phyloP scores from a whole-genome alignment of 2,888 invertebrate species.

The Phania funesta region DNA sequence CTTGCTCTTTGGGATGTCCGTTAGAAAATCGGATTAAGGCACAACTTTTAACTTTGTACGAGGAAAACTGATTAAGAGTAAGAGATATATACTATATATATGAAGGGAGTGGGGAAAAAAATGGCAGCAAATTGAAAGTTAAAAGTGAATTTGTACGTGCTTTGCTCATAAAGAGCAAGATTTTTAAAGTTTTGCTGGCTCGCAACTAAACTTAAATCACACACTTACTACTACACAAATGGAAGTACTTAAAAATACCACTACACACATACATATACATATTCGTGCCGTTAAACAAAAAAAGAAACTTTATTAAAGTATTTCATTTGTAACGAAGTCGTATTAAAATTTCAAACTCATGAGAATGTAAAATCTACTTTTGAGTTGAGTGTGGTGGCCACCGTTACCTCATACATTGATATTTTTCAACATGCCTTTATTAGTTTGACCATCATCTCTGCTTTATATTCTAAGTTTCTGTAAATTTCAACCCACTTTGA shows the following conservation, averaged over 20 bases:
- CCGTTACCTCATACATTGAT: conserved; percentile 19
- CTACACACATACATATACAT: too few species aligned
- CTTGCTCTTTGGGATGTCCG: conserved; percentile 49
- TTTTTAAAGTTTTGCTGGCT: conserved; percentile 49
- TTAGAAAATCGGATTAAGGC: conserved; percentile 66
- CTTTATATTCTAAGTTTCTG: background rate
- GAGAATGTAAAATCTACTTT: conserved; percentile 46
- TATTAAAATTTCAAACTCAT: conserved; percentile 56
- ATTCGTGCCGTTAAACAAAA: background rate
- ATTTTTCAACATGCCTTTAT: conserved; percentile 49
- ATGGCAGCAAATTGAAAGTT: conserved; percentile 64
- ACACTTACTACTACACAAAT: conserved; percentile 33
- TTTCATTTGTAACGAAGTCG: conserved; percentile 68
- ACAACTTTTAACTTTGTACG: conserved; percentile 63
- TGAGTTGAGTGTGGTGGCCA: conserved; percentile 19
- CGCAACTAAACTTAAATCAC: conserved; percentile 13
- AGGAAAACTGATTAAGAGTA: conserved; percentile 36
- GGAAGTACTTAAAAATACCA: conserved; percentile 35
- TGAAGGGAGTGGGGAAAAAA: background rate
- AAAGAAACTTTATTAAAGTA: conserved; percentile 60
- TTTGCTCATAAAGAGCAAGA: conserved; percentile 53
- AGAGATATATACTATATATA: conserved; percentile 30
- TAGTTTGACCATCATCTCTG: conserved; percentile 46
- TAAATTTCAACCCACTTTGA: conserved; percentile 18
- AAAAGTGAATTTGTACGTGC: conserved; percentile 68